A percentile compares a stretch with the other conserved stretches of the same genome.
Conservation (phyloP, 2,113 vertebrate genomes). For the Lamprotornis superbus region DNA sequence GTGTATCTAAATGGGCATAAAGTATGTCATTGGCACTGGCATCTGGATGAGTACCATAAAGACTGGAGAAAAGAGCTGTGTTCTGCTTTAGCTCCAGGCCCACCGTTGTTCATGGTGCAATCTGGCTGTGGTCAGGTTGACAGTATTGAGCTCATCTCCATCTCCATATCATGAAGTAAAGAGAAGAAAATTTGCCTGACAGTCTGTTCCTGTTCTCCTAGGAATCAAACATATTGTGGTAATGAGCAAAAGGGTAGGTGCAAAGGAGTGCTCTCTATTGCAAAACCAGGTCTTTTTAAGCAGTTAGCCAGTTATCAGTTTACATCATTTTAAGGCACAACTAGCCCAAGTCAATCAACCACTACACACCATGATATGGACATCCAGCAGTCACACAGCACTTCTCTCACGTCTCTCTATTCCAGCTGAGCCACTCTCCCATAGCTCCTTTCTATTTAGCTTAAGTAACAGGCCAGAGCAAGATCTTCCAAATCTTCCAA, state of each 20-base stretch:
- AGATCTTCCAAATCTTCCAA: no score
- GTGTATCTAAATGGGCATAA: neutral
- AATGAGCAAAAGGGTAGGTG: accelerated
- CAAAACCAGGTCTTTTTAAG: neutral
- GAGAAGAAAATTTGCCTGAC: neutral
- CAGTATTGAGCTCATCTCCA: neutral
- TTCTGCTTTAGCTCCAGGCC: neutral
- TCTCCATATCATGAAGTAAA: neutral
- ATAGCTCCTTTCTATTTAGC: neutral
- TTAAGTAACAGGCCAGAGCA: no score
- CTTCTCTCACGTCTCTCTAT: neutral
- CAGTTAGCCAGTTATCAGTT: neutral
- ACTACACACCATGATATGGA: neutral
- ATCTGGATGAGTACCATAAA: neutral
- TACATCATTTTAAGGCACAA: neutral
- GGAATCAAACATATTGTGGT: neutral
- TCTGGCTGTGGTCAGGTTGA: neutral
- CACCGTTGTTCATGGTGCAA: neutral
- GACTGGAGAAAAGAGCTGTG: neutral
- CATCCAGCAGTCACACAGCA: neutral
- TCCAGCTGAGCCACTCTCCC: neutral
- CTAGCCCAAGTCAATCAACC: neutral
- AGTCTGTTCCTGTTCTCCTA: neutral
- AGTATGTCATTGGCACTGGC: neutral
- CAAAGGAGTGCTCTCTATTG: neutral